Percentiles rank a stretch among this genome's conserved stretches.
Evolutionary conservation across 2,888 invertebrate species (phyloP).

Genomic region (Orthosia incerta): DNA sequence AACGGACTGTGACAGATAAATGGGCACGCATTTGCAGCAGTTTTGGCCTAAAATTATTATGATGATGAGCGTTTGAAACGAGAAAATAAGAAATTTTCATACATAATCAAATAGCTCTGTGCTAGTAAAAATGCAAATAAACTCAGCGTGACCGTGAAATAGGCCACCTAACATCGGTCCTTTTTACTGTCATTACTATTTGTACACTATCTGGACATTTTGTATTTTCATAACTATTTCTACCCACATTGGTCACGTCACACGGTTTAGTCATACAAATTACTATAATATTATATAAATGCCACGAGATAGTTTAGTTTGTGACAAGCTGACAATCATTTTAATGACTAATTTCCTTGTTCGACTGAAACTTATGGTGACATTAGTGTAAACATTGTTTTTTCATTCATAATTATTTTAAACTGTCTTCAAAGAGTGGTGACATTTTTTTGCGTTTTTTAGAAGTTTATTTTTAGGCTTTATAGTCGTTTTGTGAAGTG

Average conservation of each 20-base stretch:
- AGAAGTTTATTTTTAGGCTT: not conserved
- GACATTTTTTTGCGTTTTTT: not conserved
- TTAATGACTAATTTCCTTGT: constrained; percentile 55
- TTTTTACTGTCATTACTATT: no score
- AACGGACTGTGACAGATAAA: no score
- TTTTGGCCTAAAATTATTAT: no score
- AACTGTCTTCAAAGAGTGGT: not conserved
- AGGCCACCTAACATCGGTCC: no score
- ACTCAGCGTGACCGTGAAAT: no score
- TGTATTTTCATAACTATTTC: not conserved
- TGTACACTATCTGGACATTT: not conserved
- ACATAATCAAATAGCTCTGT: no score
- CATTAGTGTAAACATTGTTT: not conserved
- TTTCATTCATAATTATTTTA: constrained; percentile 19
- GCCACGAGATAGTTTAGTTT: constrained; percentile 20
- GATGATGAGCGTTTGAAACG: not conserved
- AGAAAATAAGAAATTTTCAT: not conserved
- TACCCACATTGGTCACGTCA: constrained; percentile 1
- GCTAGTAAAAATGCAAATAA: no score
- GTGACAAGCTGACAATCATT: constrained; percentile 46
- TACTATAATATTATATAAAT: constrained; percentile 23
- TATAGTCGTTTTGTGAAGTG: not conserved
- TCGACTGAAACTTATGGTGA: constrained; percentile 1
- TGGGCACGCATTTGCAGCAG: no score
- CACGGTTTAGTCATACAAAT: constrained; percentile 7